A percentile compares a stretch with the other conserved stretches of the same genome.
Evolutionary conservation across 2,113 vertebrate genomes (phyloP).

Genomic region (Acanthochromis polyacanthus): DNA sequence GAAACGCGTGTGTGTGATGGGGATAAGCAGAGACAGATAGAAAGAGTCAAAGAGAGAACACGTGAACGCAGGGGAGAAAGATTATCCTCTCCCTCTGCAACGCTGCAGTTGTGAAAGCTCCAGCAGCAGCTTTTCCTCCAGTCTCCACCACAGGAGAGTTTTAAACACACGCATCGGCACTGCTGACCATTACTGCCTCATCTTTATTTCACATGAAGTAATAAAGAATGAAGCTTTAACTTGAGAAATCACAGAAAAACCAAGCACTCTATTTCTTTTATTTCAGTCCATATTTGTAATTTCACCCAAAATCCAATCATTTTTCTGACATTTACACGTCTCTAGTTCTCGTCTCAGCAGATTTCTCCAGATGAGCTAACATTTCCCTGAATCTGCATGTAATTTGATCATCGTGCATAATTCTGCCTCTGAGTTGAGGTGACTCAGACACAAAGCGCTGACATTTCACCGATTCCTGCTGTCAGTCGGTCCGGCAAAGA

Average conservation of each 20-base stretch:
- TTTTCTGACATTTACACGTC: background rate
- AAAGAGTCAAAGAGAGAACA: slow-evolving; percentile 48
- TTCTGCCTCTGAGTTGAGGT: slow-evolving; percentile 40
- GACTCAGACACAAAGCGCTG: slow-evolving; percentile 62
- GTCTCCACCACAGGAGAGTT: slow-evolving; percentile 1
- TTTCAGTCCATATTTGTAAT: background rate
- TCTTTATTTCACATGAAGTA: background rate
- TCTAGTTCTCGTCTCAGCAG: background rate
- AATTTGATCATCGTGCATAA: slow-evolving; percentile 45
- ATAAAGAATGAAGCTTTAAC: background rate
- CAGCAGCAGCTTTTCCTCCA: background rate
- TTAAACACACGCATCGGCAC: background rate
- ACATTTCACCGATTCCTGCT: slow-evolving; percentile 50
- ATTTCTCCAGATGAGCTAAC: slow-evolving; percentile 19
- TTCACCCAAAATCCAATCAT: background rate
- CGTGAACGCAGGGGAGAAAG: slow-evolving; percentile 40
- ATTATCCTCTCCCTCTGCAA: slow-evolving; percentile 49
- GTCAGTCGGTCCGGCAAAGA: slow-evolving; percentile 34
- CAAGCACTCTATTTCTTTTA: background rate
- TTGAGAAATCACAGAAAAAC: background rate
- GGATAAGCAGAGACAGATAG: slow-evolving; percentile 49
- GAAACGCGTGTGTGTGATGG: slow-evolving; percentile 42
- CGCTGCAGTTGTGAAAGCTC: slow-evolving; percentile 4
- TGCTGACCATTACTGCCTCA: background rate
- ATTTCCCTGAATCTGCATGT: slow-evolving; percentile 16